Evolutionary conservation across 2,888 invertebrate genomes (phyloP), one percentile per base, ranked within the genome.

Genomic region (Drosophila aldrichi): DNA sequence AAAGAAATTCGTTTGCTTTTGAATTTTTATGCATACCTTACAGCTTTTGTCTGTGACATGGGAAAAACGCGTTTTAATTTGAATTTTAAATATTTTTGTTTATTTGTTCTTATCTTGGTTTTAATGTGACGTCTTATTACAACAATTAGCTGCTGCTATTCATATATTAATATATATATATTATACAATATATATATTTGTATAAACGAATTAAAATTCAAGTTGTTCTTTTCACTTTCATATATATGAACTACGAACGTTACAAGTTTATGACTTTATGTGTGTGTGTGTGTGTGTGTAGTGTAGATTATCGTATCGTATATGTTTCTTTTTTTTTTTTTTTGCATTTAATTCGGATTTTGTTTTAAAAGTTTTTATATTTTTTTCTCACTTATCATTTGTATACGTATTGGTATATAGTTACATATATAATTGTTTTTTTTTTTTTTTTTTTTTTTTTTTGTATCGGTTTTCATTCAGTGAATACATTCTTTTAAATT

Each of bases 191-290:
- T 79, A 68, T 70, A 44, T 77, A 54, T 61, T 67, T 83, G 81
- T 82, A 82, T 83, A 82, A 80, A 82, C 81, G 83, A 86, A 82
- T 82, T 82, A 71, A 86, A 82, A 80, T 86, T 77, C 87, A 82
- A 82, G 63, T 82, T 82, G 51, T 76, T 79, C 61, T 36, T 80
- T 66, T 60, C 62, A 55, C 59, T 57, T 55, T 62, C 38, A 51
- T 70, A 59, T 72, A 70, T 70, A 32, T 40, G 67, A 70, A 81
- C 81, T 74, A 79, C 74, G 44, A 79, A 82, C 82, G 73, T 75
- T 79, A 76, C 71, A 70, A 69, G 34, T 69, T 61, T 56, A 44
- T 58, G 63, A 29, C 18, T 18, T 32, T 18, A 18, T 48, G 16
- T 46, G 58, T 74, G 25, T 25, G 81, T 48, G 16, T 46, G 58